These are phyloP conservation scores for Cephalopholis sonnerati DNA, from an alignment of 2,113 vertebrate species.

Conservation along the genomic window DNA sequence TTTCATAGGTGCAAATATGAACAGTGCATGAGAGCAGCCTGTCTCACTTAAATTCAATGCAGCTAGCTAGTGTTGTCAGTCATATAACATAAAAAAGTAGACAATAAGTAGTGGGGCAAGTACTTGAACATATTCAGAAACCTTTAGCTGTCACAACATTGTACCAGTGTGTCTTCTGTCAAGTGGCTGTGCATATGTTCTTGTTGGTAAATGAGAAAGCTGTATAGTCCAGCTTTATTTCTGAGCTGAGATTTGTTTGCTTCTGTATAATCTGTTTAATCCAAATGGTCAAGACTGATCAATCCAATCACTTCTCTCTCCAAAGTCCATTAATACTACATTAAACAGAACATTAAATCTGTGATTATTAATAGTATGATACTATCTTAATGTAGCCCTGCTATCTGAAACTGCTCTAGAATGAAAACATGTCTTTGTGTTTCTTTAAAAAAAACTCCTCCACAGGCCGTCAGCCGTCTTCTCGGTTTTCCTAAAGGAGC, in stretches of 20 bases:
- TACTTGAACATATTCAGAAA: neutral
- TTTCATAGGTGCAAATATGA: too few relatives aligned
- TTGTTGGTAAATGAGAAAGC: neutral
- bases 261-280: neutral
- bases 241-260: neutral
- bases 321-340: neutral
- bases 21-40: too few relatives aligned
- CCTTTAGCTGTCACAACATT: neutral
- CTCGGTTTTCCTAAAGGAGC: constrained; percentile 38
- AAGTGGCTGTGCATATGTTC: neutral
- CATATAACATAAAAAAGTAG: neutral
- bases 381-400: neutral
- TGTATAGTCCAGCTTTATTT: neutral
- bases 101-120: neutral
- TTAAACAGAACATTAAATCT: neutral
- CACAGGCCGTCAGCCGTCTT: neutral
- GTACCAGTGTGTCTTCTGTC: neutral
- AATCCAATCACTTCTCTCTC: neutral
- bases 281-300: neutral
- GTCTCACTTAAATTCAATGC: neutral
- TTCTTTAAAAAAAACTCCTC: constrained; percentile 27
- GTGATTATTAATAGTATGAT: constrained; percentile 1
- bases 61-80: neutral
- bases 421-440: neutral
- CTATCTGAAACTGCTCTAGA: neutral